Percentiles rank a stretch among this genome's conserved stretches.
phyloP scores from a whole-genome alignment of 2,113 vertebrate genomes.

The Campylomormyrus numenius region DNA sequence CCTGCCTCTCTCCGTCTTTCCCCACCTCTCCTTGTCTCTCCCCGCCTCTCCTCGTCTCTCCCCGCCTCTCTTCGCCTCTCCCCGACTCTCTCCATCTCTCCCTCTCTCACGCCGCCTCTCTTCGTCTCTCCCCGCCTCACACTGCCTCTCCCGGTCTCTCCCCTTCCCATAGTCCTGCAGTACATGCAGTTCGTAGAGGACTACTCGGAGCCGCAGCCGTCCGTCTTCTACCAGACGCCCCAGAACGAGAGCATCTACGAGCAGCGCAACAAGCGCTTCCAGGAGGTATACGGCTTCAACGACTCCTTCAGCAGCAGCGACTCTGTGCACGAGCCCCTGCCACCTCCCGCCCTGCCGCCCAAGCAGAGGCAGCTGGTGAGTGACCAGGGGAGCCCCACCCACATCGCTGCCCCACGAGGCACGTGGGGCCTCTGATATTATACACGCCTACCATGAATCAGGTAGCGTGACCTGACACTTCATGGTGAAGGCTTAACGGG shows the following conservation, averaged over 20 bases:
- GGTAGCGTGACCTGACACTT: neutral
- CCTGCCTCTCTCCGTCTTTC: no score
- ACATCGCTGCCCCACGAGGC: neutral
- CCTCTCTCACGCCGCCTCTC: no score
- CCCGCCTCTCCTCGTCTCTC: neutral
- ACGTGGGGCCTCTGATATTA: neutral
- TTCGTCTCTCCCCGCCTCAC: neutral
- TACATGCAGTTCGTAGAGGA: slow-evolving; percentile 99
- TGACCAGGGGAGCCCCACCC: neutral
- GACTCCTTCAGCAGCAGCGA: slow-evolving; percentile 78
- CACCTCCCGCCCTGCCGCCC: slow-evolving; percentile 84
- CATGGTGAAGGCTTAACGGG: neutral
- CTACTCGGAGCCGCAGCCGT: slow-evolving; percentile 94
- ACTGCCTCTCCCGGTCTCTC: neutral
- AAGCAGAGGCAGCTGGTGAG: slow-evolving; percentile 97
- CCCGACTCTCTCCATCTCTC: no score
- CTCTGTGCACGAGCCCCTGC: slow-evolving; percentile 68
- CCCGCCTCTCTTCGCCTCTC: no score
- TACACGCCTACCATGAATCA: neutral
- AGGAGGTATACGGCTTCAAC: slow-evolving; percentile 87
- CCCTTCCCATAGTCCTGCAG: slow-evolving; percentile 70
- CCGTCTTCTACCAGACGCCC: slow-evolving; percentile 92
- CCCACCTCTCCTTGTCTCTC: neutral
- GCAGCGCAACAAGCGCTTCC: slow-evolving; percentile 87
- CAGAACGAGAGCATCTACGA: slow-evolving; percentile 96